Conservation (phyloP, 2,888 invertebrate genomes). For the Mystacides longicornis region DNA sequence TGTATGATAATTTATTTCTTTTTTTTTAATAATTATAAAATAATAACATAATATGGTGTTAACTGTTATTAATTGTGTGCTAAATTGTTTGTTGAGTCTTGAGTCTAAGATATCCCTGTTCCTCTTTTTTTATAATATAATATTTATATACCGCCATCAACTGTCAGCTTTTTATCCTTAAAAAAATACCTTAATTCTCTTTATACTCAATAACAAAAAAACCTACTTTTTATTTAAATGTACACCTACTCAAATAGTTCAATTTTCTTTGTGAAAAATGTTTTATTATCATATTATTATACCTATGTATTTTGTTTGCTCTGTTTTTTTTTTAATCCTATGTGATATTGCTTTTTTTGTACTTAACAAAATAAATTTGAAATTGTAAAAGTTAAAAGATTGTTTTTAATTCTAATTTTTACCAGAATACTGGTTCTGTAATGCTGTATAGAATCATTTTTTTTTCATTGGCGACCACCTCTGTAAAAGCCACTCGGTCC, state of each 20-base stretch:
- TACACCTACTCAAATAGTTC: no score
- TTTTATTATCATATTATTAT: no score
- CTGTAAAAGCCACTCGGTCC: no score
- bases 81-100: background rate
- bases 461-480: no score
- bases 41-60: background rate
- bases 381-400: conserved; percentile 9
- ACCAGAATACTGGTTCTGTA: no score
- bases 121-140: background rate
- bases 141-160: no score
- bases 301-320: conserved; percentile 11
- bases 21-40: conserved; percentile 10
- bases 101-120: background rate
- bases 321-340: conserved; percentile 25
- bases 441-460: no score
- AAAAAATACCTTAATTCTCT: no score
- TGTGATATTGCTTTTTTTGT: conserved; percentile 27
- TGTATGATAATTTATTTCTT: conserved; percentile 21
- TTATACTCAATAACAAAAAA: no score
- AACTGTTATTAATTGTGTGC: background rate
- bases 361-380: conserved; percentile 22
- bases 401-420: background rate
- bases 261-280: no score
- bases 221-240: no score
- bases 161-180: no score